Conservation (phyloP, 2,113 vertebrate genomes). For the Scomber colias region DNA sequence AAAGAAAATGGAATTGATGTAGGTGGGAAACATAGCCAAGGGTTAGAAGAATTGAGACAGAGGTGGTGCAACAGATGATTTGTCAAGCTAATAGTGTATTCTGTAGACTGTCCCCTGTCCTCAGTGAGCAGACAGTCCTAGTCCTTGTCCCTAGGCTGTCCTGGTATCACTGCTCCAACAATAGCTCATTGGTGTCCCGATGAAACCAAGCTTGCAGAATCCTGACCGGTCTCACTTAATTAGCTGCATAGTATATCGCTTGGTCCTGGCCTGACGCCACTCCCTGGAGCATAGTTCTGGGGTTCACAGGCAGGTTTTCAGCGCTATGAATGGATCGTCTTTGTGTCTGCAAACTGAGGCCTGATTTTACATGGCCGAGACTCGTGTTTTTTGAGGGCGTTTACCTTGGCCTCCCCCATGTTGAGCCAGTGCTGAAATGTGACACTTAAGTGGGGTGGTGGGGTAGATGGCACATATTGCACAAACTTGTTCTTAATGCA, state of each 20-base stretch:
- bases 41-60: not conserved
- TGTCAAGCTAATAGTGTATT: slow-evolving; percentile 41
- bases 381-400: slow-evolving; percentile 82
- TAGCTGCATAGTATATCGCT: slow-evolving; percentile 75
- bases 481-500: slow-evolving; percentile 64
- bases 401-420: slow-evolving; percentile 80
- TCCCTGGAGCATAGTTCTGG: slow-evolving; percentile 80
- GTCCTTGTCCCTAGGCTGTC: slow-evolving; percentile 48
- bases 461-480: slow-evolving; percentile 61
- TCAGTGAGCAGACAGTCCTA: slow-evolving; percentile 42
- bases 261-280: slow-evolving; percentile 74
- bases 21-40: slow-evolving; percentile 19
- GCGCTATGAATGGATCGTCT: slow-evolving; percentile 83
- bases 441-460: slow-evolving; percentile 69
- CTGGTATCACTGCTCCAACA: slow-evolving; percentile 63
- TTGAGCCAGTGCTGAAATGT: slow-evolving; percentile 79
- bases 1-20: slow-evolving; percentile 23
- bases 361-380: slow-evolving; percentile 82
- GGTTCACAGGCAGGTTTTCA: slow-evolving; percentile 83
- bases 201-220: slow-evolving; percentile 73
- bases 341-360: slow-evolving; percentile 85
- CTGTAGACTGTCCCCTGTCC: slow-evolving; percentile 32
- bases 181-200: slow-evolving; percentile 75
- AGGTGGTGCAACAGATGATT: slow-evolving; percentile 36
- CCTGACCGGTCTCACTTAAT: slow-evolving; percentile 78